These are phyloP conservation scores for Drosophila neotestacea DNA, from an alignment of 2,888 invertebrate species.

Conservation along the genomic window DNA sequence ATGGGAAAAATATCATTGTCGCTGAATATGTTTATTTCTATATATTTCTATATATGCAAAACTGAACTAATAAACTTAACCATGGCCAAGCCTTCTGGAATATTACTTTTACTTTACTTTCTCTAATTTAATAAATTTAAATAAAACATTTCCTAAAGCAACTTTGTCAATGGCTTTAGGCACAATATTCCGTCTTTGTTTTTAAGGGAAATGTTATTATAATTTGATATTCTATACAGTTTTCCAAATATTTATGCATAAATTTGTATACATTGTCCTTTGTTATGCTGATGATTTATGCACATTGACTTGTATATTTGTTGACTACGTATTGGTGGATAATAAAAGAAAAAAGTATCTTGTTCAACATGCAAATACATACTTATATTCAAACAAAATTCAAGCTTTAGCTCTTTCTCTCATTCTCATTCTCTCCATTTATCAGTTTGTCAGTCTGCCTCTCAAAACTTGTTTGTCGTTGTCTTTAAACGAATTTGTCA, in stretches of 20 bases:
- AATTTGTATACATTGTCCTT: slow-evolving; percentile 33
- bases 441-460: slow-evolving; percentile 16
- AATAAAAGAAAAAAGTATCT: slow-evolving; percentile 20
- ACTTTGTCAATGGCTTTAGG: not conserved
- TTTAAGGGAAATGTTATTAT: slow-evolving; percentile 4
- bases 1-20: not conserved
- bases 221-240: slow-evolving; percentile 16
- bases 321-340: slow-evolving; percentile 25
- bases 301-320: slow-evolving; percentile 30
- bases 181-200: no score
- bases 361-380: slow-evolving; percentile 19
- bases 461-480: slow-evolving; percentile 69
- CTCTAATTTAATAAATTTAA: slow-evolving; percentile 4
- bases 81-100: not conserved
- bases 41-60: not conserved
- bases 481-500: slow-evolving; percentile 74
- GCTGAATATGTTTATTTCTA: not conserved
- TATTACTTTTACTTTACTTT: not conserved
- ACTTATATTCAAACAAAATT: slow-evolving; percentile 19
- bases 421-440: slow-evolving; percentile 5
- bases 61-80: no score
- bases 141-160: slow-evolving; percentile 11
- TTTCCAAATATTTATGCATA: slow-evolving; percentile 50
- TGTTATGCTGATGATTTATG: slow-evolving; percentile 40
- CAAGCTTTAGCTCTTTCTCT: not conserved